Base-by-base conservation (phyloP, 2,888 invertebrate species). In the Argyresthia goedartella region DNA sequence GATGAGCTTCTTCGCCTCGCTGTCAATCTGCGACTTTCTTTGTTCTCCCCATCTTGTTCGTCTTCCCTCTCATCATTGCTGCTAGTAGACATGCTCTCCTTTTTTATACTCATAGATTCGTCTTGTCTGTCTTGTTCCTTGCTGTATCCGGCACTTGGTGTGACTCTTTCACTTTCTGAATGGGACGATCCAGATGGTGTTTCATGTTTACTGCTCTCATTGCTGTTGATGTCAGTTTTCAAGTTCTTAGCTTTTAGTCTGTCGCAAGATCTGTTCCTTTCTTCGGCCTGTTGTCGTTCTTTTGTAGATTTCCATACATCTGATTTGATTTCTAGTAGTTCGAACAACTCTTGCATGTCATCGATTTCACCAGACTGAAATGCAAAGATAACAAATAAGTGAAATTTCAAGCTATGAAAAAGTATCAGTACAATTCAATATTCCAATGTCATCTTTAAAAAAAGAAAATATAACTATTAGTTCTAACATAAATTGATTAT, bases 321-420 rank as follows among this genome's bases (percentile, higher is more conserved):
- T 58, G 95, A 93, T 78, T 94, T 94, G 60, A 95, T 95, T 87
- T 95, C 94, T 65, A 95, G 79, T 62, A 95, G 82, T 73, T 94
- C 92, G 73, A 95, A 92, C 53, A 95, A 81, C 76, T 95, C 95
- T 81, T 93, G 92, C 85, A 95, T 89, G 67, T 93, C 93, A 69
- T 92, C 92, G 63, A 95, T 90, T 85, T 95, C 95, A 63, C 89
- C 91, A 60, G 92, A 92, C 93, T 93, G 84, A 61, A 89, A 88
- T 58, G 56, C 54, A 57, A 58, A 51, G 25, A 25, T 25, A 25
- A 42, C 56, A 54, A 56, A 57, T 60, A 4, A 25, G 25, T 25
- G 2, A 25, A 25, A 25, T 25, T 25, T 25, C 25, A 25, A 25
- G 25, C 25, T 25, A 25, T 25, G 25, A 25, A 25, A 25, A 25